These are phyloP conservation scores for Triplophysa dalaica DNA, from an alignment of 2,113 vertebrate species.

Conservation along the genomic window DNA sequence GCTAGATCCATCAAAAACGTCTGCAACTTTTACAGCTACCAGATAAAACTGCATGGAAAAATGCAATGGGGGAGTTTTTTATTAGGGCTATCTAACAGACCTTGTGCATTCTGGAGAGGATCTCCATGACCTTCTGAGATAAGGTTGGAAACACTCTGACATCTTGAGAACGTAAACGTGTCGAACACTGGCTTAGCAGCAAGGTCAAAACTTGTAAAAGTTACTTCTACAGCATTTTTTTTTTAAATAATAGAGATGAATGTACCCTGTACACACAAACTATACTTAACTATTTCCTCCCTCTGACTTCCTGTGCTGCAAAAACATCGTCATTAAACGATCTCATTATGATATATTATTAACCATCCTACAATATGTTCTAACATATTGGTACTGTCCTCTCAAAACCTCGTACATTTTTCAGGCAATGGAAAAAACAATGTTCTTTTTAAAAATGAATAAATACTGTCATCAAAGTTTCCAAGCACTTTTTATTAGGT, in stretches of 20 bases:
- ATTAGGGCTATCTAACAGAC: not conserved
- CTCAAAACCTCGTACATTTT: too few species aligned
- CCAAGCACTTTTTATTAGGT: too few species aligned
- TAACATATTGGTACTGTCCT: too few species aligned
- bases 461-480: too few species aligned
- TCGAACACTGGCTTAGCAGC: not conserved
- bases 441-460: too few species aligned
- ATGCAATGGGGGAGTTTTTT: not conserved
- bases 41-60: constrained; percentile 1
- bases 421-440: too few species aligned
- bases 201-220: not conserved
- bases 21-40: constrained; percentile 7
- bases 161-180: not conserved
- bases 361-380: too few species aligned
- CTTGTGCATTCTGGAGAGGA: constrained; percentile 13
- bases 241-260: too few species aligned
- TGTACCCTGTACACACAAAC: not conserved
- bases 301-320: too few species aligned
- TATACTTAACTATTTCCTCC: too few species aligned
- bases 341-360: too few species aligned
- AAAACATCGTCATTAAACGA: too few species aligned
- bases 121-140: constrained; percentile 24
- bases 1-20: constrained; percentile 16
- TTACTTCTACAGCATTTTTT: not conserved
- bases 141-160: constrained; percentile 39